Evolutionary conservation across 2,888 invertebrate genomes (phyloP).

Genomic region (Diadegma fenestrale): DNA sequence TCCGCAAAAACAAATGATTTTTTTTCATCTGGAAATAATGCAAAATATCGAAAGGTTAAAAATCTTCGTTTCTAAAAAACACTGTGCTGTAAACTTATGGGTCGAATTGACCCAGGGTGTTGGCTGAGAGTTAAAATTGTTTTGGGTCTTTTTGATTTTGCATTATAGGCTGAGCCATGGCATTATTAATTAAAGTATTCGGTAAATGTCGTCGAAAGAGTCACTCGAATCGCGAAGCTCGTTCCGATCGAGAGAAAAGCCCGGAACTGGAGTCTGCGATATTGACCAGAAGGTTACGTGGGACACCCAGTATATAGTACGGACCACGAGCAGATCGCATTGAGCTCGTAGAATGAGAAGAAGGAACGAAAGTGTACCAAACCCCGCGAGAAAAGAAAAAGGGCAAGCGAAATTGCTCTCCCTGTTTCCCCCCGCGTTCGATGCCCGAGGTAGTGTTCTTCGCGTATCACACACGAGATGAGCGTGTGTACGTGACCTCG

Average conservation of each 20-base stretch:
- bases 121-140: not conserved
- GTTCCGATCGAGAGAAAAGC: not conserved
- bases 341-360: slow-evolving; percentile 18
- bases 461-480: slow-evolving; percentile 70
- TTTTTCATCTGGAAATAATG: too few species aligned
- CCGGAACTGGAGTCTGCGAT: not conserved
- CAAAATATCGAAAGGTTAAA: too few species aligned
- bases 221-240: not conserved
- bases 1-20: too few species aligned
- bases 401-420: slow-evolving; percentile 71
- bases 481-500: slow-evolving; percentile 78
- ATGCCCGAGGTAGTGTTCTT: slow-evolving; percentile 65
- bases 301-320: not conserved
- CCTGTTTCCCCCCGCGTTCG: slow-evolving; percentile 65
- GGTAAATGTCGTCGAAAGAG: not conserved
- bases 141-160: not conserved
- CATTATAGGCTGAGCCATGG: too few species aligned
- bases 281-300: not conserved
- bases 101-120: not conserved
- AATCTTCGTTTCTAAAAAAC: too few species aligned
- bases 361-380: slow-evolving; percentile 41
- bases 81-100: not conserved
- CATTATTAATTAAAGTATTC: too few species aligned
- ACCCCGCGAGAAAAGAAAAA: slow-evolving; percentile 47
- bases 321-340: slow-evolving; percentile 29